phyloP scores from a whole-genome alignment of 2,797 vertebrate species.

The Squalus acanthias region DNA sequence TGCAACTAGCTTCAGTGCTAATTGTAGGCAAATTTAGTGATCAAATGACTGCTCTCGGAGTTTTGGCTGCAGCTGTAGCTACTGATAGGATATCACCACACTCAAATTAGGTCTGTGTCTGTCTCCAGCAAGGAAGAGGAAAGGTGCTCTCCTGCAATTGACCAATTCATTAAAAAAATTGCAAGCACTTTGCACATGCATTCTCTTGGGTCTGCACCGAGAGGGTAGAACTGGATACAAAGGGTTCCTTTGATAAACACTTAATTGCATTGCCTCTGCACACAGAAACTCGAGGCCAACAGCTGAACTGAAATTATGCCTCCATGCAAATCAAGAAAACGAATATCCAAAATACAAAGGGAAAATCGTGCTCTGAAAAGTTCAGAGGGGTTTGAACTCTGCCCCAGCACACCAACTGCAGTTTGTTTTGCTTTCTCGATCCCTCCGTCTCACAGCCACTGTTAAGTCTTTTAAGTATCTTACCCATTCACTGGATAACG shows the following conservation, averaged over 20 bases:
- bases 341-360: background rate
- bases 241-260: background rate
- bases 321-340: background rate
- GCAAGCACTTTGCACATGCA: background rate
- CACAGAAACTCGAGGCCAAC: background rate
- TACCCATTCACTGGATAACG: background rate
- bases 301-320: background rate
- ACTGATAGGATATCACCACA: background rate
- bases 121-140: background rate
- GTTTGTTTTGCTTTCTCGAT: background rate
- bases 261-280: background rate
- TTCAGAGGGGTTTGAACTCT: background rate
- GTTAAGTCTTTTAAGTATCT: background rate
- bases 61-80: background rate
- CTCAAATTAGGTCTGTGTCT: background rate
- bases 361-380: background rate
- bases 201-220: background rate
- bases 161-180: background rate
- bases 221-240: background rate
- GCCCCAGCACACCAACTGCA: background rate
- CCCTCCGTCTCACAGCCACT: background rate
- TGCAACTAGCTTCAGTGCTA: background rate
- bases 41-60: background rate
- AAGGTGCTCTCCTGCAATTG: background rate
- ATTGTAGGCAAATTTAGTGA: background rate